Conservation (phyloP, 2,888 invertebrate genomes). For the Orchesellides sinensis region DNA sequence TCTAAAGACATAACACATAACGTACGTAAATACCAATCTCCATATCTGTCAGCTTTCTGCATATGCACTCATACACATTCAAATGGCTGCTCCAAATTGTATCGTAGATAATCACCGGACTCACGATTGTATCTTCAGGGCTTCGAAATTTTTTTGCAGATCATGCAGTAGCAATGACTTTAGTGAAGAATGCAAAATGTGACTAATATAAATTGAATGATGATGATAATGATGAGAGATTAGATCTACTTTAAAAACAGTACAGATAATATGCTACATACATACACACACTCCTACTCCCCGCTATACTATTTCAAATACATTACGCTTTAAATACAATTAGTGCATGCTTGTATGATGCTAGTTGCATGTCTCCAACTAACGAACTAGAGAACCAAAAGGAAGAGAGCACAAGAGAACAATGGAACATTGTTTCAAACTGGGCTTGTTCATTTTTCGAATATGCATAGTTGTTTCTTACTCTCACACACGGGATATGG, state of each 20-base stretch:
- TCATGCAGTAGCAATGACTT: conserved; percentile 60
- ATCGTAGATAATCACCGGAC: conserved; percentile 28
- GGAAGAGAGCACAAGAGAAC: conserved; percentile 48
- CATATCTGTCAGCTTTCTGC: too few species aligned
- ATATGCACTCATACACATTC: neutral
- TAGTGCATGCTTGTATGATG: conserved; percentile 44
- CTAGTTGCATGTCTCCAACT: conserved; percentile 24
- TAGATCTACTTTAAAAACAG: conserved; percentile 50
- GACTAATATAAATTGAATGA: conserved; percentile 63
- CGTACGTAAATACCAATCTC: too few species aligned
- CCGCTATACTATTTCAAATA: too few species aligned
- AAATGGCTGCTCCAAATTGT: neutral
- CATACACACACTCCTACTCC: conserved; percentile 4
- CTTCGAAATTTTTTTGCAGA: conserved; percentile 57
- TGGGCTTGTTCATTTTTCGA: conserved; percentile 62
- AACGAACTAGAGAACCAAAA: conserved; percentile 28
- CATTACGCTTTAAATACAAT: neutral
- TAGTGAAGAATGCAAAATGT: conserved; percentile 55
- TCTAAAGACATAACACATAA: conserved; percentile 7
- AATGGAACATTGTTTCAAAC: conserved; percentile 72
- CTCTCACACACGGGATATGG: neutral
- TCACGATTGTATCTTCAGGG: conserved; percentile 61
- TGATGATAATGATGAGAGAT: conserved; percentile 58
- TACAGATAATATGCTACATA: conserved; percentile 30
- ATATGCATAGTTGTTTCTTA: conserved; percentile 23